Evolutionary conservation across 2,888 invertebrate genomes (phyloP), one percentile per base, ranked within the genome.

Genomic region (Euplexia lucipara): DNA sequence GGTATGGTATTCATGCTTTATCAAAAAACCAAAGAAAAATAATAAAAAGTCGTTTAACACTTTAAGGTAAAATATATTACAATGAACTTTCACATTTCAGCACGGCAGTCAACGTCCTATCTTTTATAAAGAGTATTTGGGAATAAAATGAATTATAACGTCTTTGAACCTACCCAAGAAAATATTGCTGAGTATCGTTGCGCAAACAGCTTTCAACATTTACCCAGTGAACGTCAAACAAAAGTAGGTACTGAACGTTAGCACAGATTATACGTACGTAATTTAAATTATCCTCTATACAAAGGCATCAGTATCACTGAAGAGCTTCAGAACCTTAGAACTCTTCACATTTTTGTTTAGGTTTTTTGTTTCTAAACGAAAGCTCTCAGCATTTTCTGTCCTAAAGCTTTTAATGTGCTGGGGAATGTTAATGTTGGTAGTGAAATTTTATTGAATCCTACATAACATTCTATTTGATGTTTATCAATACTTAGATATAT

Each of bases 201-300:
- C 44, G 51, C 53, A 70, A 65, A 65, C 70, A 70, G 45, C 45
- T 70, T 70, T 54, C 20, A 58, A 66, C 66, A 42, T 74, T 60
- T 51, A 47, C 60, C 54, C 52, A 57, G 66, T 34, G 34, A 34
- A 51, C 42, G 37, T 66, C 71, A 70, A 70, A 74, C 57, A 75
- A 75, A 58, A 52, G 53, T n/a, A n/a, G n/a, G n/a, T 56, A 39
- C 49, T 37, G 56, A 74, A 61, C 47, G 56, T 64, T 74, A 44
- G 64, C 64, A 73, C 47, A 57, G 53, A 51, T 44, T 20, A 48
- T 49, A 20, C 58, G 41, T 75, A 75, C 35, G 75, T 59, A 52
- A 73, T 70, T 70, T 56, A 56, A 58, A 58, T 34, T 30, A 70
- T 41, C 35, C 49, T 52, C 49, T 6, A 58, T 30, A 57, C 35